phyloP scores from a whole-genome alignment of 1,140 invertebrate species.

The Nasonia longicornis region DNA sequence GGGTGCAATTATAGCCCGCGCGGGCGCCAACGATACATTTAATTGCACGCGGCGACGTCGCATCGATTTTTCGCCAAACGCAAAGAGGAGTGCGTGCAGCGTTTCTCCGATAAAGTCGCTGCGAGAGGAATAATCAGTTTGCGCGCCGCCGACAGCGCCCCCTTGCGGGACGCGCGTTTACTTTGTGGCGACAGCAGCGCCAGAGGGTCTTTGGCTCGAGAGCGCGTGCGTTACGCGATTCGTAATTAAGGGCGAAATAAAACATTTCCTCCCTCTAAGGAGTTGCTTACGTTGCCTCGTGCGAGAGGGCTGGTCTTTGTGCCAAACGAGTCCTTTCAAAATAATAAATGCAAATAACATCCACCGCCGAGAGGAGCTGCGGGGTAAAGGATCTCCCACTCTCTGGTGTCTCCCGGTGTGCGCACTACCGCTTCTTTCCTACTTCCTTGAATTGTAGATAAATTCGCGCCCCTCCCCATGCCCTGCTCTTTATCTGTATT shows the following conservation, averaged over 20 bases:
- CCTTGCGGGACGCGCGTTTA: background rate
- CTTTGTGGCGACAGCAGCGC: background rate
- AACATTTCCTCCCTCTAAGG: background rate
- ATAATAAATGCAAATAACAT: conserved; percentile 30
- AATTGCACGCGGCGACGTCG: background rate
- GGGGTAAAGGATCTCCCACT: background rate
- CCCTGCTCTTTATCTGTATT: conserved; percentile 5
- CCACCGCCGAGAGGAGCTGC: background rate
- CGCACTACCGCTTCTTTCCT: conserved; percentile 4
- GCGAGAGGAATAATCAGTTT: background rate
- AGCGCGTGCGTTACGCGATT: background rate
- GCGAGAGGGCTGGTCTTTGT: background rate
- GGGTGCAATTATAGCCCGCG: background rate
- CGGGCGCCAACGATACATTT: background rate
- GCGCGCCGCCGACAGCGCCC: background rate
- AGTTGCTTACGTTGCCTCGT: background rate
- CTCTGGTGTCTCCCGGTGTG: background rate
- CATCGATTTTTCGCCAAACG: too few species aligned
- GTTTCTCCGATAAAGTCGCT: too few species aligned
- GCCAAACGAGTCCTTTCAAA: conserved; percentile 8
- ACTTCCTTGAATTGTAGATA: conserved; percentile 14
- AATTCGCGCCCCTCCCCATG: background rate
- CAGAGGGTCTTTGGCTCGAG: background rate
- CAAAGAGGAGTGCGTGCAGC: too few species aligned
- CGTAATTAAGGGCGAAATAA: background rate